Evolutionary conservation across 2,888 invertebrate genomes (phyloP), one percentile per base, ranked within the genome.

Genomic region (Pterostichus madidus): DNA sequence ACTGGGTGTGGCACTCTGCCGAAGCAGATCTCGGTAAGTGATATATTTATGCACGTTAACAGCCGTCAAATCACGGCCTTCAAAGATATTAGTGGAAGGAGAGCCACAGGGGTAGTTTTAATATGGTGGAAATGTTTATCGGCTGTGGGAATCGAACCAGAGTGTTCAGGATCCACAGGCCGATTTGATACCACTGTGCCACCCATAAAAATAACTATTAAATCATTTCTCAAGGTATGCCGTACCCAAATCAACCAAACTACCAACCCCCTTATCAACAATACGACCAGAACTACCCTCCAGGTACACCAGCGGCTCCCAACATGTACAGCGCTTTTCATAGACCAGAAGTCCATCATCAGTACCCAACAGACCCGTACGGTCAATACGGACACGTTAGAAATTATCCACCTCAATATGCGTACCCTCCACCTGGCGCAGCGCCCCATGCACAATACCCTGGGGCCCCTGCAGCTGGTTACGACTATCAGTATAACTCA

Each of bases 251-350:
- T 24, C 83, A 83, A 76, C 71, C 68, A n/a, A 77, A 59, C 2
- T 84, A 84, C 49, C 84, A 82, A 71, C 83, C 82, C 0, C 80
- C 79, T 10, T 83, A 79, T 49, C 83, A 83, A 35, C 76, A 75
- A 10, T 83, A 81, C 13, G 83, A 84, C 17, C 84, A 84, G 53
- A 24, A 13, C 2, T 78, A 59, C 17, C 81, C 75, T 5, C 71
- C 80, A 15, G 24, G 32, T 32, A 15, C 52, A 15, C 46, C 73
- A 8, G 35, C 13, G 0, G 32, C 52, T 1, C 64, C 83, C 0
- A 80, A 76, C 35, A 82, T 76, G 64, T 81, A 83, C 71, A 77
- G 83, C 56, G 82, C 83, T 6, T 84, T 84, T 35, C 84, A 84
- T 75, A 59, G 84, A 15, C 84, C 84, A 5, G 84, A 83, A 1